Evolutionary conservation across 2,113 vertebrate species (phyloP).

Genomic region (Halichoerus grypus): DNA sequence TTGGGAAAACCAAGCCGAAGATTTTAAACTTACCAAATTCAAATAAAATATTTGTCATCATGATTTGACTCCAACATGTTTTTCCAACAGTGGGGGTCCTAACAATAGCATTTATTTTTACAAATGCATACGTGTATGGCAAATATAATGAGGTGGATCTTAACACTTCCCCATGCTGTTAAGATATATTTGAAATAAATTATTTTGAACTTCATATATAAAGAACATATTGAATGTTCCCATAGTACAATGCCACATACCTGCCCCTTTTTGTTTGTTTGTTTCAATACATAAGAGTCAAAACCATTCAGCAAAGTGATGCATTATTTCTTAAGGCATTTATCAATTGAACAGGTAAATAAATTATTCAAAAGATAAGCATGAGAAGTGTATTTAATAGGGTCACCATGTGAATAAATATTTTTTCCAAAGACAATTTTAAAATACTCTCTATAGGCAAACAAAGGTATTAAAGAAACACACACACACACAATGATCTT

Average conservation of each 20-base stretch:
- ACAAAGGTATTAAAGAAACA: neutral
- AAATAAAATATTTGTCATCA: neutral
- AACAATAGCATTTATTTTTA: neutral
- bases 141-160: neutral
- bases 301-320: neutral
- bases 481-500: neutral
- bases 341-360: neutral
- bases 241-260: neutral
- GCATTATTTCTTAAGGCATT: conserved; percentile 30
- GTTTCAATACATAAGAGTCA: conserved; percentile 21
- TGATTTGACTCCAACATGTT: neutral
- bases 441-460: neutral
- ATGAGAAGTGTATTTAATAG: conserved; percentile 30
- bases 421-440: conserved; percentile 21
- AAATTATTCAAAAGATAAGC: conserved; percentile 53
- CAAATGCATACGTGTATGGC: neutral
- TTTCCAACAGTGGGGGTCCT: neutral
- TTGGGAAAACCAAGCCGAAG: neutral
- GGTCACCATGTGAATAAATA: neutral
- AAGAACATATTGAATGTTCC: neutral
- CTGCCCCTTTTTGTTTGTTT: neutral
- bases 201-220: neutral
- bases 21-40: neutral
- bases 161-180: neutral
- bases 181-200: conserved; percentile 20